These are phyloP conservation scores for Ischnura elegans DNA, from an alignment of 2,888 invertebrate species.

Conservation along the genomic window DNA sequence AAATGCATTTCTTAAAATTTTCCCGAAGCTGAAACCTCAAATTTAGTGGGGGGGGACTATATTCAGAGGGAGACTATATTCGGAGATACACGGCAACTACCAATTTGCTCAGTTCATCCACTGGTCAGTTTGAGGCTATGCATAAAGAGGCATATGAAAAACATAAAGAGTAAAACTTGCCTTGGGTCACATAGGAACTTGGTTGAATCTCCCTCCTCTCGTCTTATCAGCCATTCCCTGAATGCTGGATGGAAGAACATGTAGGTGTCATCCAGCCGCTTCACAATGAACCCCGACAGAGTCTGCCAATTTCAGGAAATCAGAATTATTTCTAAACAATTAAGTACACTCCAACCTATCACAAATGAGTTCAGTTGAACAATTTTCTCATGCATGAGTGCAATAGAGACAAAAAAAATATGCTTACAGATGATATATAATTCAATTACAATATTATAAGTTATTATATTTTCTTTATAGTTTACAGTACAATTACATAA, in stretches of 20 bases:
- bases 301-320: slow-evolving; percentile 77
- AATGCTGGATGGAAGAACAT: slow-evolving; percentile 99
- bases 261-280: slow-evolving; percentile 94
- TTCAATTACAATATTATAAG: too few relatives aligned
- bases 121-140: too few relatives aligned
- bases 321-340: slow-evolving; percentile 63
- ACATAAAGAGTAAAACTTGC: slow-evolving; percentile 73
- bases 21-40: too few relatives aligned
- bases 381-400: neutral
- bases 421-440: too few relatives aligned
- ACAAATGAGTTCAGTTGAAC: neutral
- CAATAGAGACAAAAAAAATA: neutral
- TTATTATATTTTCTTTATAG: too few relatives aligned
- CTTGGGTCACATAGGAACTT: slow-evolving; percentile 96
- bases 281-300: slow-evolving; percentile 92
- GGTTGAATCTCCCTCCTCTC: slow-evolving; percentile 91
- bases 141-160: too few relatives aligned
- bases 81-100: too few relatives aligned
- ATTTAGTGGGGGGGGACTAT: too few relatives aligned
- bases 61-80: too few relatives aligned
- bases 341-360: slow-evolving; percentile 59
- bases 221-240: slow-evolving; percentile 96
- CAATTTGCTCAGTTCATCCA: too few relatives aligned
- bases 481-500: too few relatives aligned
- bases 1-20: too few relatives aligned